phyloP scores from a whole-genome alignment of 2,888 invertebrate species.

The Nebria salina region DNA sequence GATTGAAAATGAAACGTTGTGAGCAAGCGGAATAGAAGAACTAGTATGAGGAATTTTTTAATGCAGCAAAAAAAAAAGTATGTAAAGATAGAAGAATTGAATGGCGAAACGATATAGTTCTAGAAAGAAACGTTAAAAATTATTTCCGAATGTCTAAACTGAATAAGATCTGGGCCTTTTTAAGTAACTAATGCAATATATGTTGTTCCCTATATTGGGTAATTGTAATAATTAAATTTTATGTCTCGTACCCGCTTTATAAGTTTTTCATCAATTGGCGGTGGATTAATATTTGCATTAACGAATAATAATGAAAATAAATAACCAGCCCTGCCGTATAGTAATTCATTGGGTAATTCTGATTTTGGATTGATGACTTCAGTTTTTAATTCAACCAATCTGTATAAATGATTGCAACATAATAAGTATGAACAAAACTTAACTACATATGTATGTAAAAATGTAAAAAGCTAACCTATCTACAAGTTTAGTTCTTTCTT shows the following conservation, averaged over 20 bases:
- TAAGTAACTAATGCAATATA: too few species aligned
- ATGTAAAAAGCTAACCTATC: constrained; percentile 61
- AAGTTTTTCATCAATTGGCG: constrained; percentile 68
- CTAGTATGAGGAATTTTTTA: too few species aligned
- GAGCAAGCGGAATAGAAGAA: too few species aligned
- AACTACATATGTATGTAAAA: constrained; percentile 4
- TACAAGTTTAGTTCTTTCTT: constrained; percentile 65
- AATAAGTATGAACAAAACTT: background rate
- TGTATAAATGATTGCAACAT: constrained; percentile 56
- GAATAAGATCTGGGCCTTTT: too few species aligned
- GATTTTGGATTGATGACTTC: constrained; percentile 66
- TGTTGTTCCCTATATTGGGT: too few species aligned
- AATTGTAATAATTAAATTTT: constrained; percentile 15
- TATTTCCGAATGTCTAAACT: too few species aligned
- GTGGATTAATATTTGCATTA: constrained; percentile 70
- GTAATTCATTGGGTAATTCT: constrained; percentile 79
- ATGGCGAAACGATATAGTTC: too few species aligned
- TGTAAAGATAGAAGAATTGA: too few species aligned
- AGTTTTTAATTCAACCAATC: constrained; percentile 68
- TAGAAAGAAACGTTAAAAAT: too few species aligned
- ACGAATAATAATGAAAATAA: constrained; percentile 81
- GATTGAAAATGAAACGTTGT: too few species aligned
- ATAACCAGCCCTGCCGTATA: constrained; percentile 88
- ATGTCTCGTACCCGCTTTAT: constrained; percentile 67
- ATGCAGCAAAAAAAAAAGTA: too few species aligned